Base-by-base conservation (phyloP, 2,888 invertebrate genomes). In the Choreutis nemorana region DNA sequence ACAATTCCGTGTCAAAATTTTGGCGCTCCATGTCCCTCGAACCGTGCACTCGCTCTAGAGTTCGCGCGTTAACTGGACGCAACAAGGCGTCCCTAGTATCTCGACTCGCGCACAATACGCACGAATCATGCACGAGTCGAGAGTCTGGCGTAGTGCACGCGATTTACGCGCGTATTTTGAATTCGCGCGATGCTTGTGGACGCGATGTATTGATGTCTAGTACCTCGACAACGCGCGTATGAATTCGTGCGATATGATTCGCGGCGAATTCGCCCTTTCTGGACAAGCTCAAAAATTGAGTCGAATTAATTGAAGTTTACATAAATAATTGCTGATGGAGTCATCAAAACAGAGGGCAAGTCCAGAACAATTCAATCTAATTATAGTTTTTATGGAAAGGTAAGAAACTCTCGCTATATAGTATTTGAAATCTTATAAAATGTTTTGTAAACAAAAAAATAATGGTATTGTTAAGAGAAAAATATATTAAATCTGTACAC, bases 111-210 rank as follows among this genome's bases (percentile, higher is more conserved):
- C n/a, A n/a, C n/a, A n/a, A n/a, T n/a, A n/a, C n/a, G n/a, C n/a
- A n/a, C n/a, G n/a, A n/a, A n/a, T n/a, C 26, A 29, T 8, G 30
- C 25, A 25, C 30, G 30, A 29, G 29, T 29, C 33, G 23, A 33
- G 33, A 29, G 26, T 32, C 26, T 14, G 29, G 30, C 24, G 24
- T 20, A n/a, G n/a, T 23, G 25, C 31, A 33, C 27, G 31, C 31
- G 32, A 33, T 30, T 29, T 31, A 36, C 33, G 33, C 33, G 33
- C 36, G 36, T 30, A 31, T 31, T 33, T 36, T 28, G 28, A 31
- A 28, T 28, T 36, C 33, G 31, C 36, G 31, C 27, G 33, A 31
- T 29, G 30, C 27, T 33, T 31, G 24, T 33, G 31, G 31, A 32
- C 30, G 35, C 32, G 28, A 28, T 33, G 33, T 36, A 31, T 31